Conservation (phyloP, 2,113 vertebrate genomes). For the Cryptomyrus ogoouensis region DNA sequence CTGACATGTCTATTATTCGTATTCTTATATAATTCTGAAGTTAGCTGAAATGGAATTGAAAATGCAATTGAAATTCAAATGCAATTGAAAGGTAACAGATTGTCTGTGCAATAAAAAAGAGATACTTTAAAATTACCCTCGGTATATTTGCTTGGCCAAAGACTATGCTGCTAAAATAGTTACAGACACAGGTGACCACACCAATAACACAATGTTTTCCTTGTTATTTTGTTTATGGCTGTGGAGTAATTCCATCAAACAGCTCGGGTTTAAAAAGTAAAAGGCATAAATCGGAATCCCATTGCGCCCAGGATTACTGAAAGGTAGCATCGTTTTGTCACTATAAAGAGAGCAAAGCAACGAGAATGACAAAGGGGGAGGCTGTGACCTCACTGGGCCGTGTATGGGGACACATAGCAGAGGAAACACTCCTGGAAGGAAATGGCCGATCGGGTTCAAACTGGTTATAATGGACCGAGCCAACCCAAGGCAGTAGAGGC, state of each 20-base stretch:
- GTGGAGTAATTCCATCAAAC: background rate
- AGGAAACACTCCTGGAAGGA: background rate
- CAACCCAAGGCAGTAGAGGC: background rate
- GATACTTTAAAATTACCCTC: background rate
- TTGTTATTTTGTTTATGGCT: background rate
- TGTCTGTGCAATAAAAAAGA: background rate
- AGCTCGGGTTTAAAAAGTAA: background rate
- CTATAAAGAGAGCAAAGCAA: background rate
- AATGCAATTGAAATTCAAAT: background rate
- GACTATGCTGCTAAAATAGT: background rate
- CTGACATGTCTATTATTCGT: background rate
- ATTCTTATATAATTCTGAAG: background rate
- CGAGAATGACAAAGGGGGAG: background rate
- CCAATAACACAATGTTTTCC: background rate
- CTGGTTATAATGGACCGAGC: background rate
- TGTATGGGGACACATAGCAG: background rate
- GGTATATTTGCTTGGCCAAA: background rate
- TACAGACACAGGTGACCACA: background rate
- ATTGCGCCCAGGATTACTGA: background rate
- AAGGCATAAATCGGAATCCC: background rate
- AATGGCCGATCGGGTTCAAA: background rate
- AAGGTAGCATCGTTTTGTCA: background rate
- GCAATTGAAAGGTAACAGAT: background rate
- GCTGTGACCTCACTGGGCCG: background rate
- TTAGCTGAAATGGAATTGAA: background rate